These are phyloP conservation scores for Plagiodera versicolora DNA, from an alignment of 2,888 invertebrate species.

Conservation along the genomic window DNA sequence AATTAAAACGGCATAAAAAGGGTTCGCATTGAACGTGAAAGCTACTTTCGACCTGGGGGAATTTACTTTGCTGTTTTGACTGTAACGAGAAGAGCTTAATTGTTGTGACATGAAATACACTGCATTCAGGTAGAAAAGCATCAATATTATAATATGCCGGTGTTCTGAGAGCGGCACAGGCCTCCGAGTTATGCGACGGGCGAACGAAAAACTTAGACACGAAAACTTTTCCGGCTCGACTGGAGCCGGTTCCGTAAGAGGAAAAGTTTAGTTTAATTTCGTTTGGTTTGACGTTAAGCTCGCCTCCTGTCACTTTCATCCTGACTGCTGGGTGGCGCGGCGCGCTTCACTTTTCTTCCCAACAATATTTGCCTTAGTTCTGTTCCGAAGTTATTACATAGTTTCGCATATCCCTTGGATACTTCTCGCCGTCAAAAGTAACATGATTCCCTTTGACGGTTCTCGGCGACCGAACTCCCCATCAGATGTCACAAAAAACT, in stretches of 20 bases:
- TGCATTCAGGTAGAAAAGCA: conserved; percentile 46
- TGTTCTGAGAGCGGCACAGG: conserved; percentile 50
- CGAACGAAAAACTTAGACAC: conserved; percentile 56
- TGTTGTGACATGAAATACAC: conserved; percentile 38
- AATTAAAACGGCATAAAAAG: conserved; percentile 24
- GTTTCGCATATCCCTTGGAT: conserved; percentile 44
- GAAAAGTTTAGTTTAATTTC: conserved; percentile 58
- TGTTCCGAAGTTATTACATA: conserved; percentile 53
- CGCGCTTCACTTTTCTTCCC: conserved; percentile 45
- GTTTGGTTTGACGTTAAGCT: conserved; percentile 58
- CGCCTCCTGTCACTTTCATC: conserved; percentile 56
- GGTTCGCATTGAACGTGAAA: conserved; percentile 19
- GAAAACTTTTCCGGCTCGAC: conserved; percentile 53
- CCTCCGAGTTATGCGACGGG: conserved; percentile 50
- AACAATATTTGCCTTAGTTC: conserved; percentile 50
- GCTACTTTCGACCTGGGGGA: conserved; percentile 22
- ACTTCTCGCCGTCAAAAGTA: conserved; percentile 28
- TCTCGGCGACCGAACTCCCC: no score
- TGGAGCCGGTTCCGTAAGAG: conserved; percentile 53
- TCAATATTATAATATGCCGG: conserved; percentile 56
- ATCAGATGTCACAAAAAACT: no score
- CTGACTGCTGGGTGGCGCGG: conserved; percentile 52
- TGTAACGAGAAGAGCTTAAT: conserved; percentile 37
- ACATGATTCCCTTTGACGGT: conserved; percentile 22
- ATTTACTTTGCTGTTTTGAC: conserved; percentile 28